Evolutionary conservation across 2,888 invertebrate genomes (phyloP).

Genomic region (Gryllus longicercus): DNA sequence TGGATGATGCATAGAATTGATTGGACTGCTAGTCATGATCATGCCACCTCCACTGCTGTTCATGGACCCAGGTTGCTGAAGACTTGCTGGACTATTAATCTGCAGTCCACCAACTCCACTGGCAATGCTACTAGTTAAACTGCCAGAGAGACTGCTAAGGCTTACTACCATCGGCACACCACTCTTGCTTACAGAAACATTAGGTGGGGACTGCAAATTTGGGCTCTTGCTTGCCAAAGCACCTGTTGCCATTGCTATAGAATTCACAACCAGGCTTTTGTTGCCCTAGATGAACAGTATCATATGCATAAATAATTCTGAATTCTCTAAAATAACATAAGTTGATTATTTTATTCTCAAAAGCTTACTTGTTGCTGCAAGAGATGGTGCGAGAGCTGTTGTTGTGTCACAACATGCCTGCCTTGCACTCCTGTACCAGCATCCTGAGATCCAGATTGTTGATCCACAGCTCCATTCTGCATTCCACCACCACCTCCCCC

Average conservation of each 20-base stretch:
- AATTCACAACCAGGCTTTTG: constrained; percentile 66
- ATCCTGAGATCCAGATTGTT: constrained; percentile 32
- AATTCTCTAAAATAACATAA: not conserved
- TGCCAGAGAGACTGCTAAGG: constrained; percentile 40
- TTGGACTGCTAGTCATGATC: constrained; percentile 76
- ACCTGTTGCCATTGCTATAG: constrained; percentile 69
- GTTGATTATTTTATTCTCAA: not conserved
- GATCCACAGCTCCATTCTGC: constrained; percentile 49
- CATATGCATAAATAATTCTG: not conserved
- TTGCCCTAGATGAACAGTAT: constrained; percentile 55
- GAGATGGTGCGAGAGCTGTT: constrained; percentile 55
- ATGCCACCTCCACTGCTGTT: constrained; percentile 63
- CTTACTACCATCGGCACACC: constrained; percentile 39
- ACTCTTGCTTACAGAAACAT: constrained; percentile 65
- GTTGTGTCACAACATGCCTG: constrained; percentile 35
- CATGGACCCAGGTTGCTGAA: constrained; percentile 29
- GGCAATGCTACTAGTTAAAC: not conserved
- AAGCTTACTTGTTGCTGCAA: constrained; percentile 52
- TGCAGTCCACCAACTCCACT: constrained; percentile 1
- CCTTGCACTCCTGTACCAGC: constrained; percentile 12
- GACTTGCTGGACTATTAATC: not conserved
- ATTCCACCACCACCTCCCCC: constrained; percentile 46
- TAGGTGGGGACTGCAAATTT: constrained; percentile 80
- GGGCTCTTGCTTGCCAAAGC: constrained; percentile 79
- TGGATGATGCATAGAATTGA: constrained; percentile 62